These are phyloP conservation scores for Drosophila meridionalis DNA, from an alignment of 2,888 invertebrate species.

Conservation along the genomic window DNA sequence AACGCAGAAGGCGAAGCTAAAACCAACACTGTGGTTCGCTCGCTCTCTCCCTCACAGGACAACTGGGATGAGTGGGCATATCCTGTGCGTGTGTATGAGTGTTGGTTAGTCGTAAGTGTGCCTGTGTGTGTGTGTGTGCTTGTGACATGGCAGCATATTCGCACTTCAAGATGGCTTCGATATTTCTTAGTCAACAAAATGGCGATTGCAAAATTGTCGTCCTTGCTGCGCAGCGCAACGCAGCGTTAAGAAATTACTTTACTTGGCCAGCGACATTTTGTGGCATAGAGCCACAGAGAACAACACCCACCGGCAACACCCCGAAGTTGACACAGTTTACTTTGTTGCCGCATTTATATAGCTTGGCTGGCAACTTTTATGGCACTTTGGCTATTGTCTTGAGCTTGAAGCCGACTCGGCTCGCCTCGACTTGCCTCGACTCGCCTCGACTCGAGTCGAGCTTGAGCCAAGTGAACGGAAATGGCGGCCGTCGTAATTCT, in stretches of 20 bases:
- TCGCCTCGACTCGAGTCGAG: constrained; percentile 35
- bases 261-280: constrained; percentile 70
- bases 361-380: constrained; percentile 77
- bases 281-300: constrained; percentile 43
- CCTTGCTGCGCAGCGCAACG: constrained; percentile 51
- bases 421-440: background rate
- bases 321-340: constrained; percentile 78
- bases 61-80: constrained; percentile 35
- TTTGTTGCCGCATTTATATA: constrained; percentile 81
- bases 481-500: constrained; percentile 80
- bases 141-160: constrained; percentile 73
- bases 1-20: constrained; percentile 63
- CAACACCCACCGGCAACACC: constrained; percentile 36
- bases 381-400: constrained; percentile 78
- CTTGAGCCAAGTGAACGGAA: constrained; percentile 74
- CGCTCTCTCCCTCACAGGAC: background rate
- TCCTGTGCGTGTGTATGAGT: constrained; percentile 28
- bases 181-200: constrained; percentile 82
- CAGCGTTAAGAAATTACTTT: constrained; percentile 79
- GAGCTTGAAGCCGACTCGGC: constrained; percentile 46
- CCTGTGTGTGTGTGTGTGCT: constrained; percentile 31
- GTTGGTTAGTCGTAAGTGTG: constrained; percentile 19
- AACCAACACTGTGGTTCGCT: constrained; percentile 55
- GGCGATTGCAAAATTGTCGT: constrained; percentile 80
- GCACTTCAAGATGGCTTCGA: constrained; percentile 80